Evolutionary conservation across 1,140 invertebrate genomes (phyloP), one percentile per base, ranked within the genome.

Genomic region (Ooceraea biroi): DNA sequence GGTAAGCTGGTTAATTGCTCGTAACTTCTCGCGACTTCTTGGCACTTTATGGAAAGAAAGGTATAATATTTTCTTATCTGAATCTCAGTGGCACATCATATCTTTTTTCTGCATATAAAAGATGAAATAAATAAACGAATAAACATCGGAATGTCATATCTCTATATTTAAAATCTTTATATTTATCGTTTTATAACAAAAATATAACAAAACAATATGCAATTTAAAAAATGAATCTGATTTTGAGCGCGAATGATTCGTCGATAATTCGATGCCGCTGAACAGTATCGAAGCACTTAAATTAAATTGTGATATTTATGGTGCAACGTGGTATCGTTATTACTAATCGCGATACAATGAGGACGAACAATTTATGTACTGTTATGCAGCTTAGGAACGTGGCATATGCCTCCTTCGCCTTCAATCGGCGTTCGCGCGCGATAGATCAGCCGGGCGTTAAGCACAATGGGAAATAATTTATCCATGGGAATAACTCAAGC

Each of bases 401-500:
- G 76, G 69, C 76, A 80, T 80, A 57, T 71, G 71, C 50, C 76
- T 44, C 68, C 66, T 68, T 80, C 65, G 22, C 65, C 65, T 68
- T 80, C 76, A 80, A 80, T 80, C 76, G 69, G 65, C 66, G 50
- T 71, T 71, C 65, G 14, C 65, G 14, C 65, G 76, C 76, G 65
- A 80, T 80, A 80, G 76, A 80, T 80, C 61, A 57, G 50, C 65
- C 10, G 19, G 22, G 65, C 48, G 50, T 80, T 69, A 80, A 71
- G 44, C 76, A 80, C 76, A 80, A 80, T 80, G 65, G 76, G 76
- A 80, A 80, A 80, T 80, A 57, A 80, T 80, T 80, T 80, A 80
- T 80, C 76, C 44, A 69, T 80, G 65, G 22, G 76, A 80, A 71
- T 80, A 80, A 80, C 76, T 80, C 76, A 71, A 71, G 76, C 50